phyloP scores from a whole-genome alignment of 2,888 invertebrate genomes.

The Watsonalla cultraria region DNA sequence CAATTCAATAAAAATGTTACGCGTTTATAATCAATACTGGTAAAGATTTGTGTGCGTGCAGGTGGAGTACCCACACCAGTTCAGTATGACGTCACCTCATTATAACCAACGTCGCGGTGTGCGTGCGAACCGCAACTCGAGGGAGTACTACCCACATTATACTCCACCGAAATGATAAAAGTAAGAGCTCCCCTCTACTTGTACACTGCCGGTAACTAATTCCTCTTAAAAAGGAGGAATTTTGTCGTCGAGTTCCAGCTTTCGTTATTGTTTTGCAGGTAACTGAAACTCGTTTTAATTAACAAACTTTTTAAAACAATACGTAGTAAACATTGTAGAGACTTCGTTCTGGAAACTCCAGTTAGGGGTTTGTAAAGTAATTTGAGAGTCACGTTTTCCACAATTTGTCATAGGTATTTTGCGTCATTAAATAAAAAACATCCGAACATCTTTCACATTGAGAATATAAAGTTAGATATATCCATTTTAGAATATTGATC shows the following conservation, averaged over 20 bases:
- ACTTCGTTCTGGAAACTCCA: constrained; percentile 23
- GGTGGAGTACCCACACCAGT: neutral
- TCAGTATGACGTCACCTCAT: neutral
- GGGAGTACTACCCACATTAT: neutral
- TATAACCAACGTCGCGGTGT: neutral
- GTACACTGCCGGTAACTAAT: constrained; percentile 11
- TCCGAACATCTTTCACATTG: no score
- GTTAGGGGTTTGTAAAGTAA: constrained; percentile 19
- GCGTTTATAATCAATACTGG: neutral
- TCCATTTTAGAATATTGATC: no score
- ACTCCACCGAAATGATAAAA: constrained; percentile 12
- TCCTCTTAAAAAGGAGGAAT: constrained; percentile 20
- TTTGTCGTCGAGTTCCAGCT: constrained; percentile 18
- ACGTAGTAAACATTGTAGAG: constrained; percentile 25
- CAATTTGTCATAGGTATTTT: neutral
- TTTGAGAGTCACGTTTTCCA: neutral
- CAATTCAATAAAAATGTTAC: no score
- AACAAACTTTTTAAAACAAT: constrained; percentile 49
- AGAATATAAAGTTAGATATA: no score
- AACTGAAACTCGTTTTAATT: constrained; percentile 54
- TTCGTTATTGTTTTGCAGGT: constrained; percentile 36
- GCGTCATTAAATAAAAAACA: no score
- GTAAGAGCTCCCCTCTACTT: constrained; percentile 9
- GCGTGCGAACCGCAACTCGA: neutral
- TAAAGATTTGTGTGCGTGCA: neutral